Percentiles rank a stretch among this genome's conserved stretches.
These are phyloP conservation scores for Nomada fucata DNA, from an alignment of 2,888 invertebrate species.

Conservation along the genomic window DNA sequence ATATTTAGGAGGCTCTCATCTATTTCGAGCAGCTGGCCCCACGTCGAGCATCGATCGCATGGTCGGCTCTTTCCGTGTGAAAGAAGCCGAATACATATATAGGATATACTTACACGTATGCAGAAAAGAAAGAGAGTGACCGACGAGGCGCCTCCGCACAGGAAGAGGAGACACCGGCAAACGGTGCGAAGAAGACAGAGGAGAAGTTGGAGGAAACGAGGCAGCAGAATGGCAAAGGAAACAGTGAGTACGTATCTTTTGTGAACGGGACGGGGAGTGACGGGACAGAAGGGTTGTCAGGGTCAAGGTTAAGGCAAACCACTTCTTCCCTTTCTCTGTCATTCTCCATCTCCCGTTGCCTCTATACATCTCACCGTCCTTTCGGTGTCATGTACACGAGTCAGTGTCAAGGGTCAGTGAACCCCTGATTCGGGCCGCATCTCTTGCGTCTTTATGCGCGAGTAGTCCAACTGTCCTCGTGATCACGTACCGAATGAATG, in stretches of 20 bases:
- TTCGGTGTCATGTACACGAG: conserved; percentile 40
- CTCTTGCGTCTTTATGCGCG: conserved; percentile 3
- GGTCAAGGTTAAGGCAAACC: conserved; percentile 74
- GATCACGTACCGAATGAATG: conserved; percentile 21
- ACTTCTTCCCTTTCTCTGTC: conserved; percentile 50
- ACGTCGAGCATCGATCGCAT: conserved; percentile 72
- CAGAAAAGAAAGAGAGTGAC: not conserved
- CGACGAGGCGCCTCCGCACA: too few species aligned
- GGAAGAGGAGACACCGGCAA: not conserved
- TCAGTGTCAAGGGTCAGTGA: conserved; percentile 68
- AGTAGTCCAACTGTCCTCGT: conserved; percentile 17
- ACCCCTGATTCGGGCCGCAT: conserved; percentile 49
- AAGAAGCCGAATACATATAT: conserved; percentile 11
- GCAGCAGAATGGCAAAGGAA: conserved; percentile 4
- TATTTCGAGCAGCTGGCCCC: conserved; percentile 72
- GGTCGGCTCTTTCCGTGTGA: conserved; percentile 52
- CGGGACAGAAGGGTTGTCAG: conserved; percentile 42
- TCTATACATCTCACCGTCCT: conserved; percentile 7
- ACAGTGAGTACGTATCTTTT: conserved; percentile 14
- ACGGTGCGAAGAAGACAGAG: not conserved
- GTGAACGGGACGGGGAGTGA: conserved; percentile 7
- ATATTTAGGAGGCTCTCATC: conserved; percentile 66
- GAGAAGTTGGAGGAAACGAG: conserved; percentile 9
- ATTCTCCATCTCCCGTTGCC: conserved; percentile 36
- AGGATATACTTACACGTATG: not conserved